Evolutionary conservation across 2,797 vertebrate species (phyloP).

Genomic region (Anguilla marmorata): DNA sequence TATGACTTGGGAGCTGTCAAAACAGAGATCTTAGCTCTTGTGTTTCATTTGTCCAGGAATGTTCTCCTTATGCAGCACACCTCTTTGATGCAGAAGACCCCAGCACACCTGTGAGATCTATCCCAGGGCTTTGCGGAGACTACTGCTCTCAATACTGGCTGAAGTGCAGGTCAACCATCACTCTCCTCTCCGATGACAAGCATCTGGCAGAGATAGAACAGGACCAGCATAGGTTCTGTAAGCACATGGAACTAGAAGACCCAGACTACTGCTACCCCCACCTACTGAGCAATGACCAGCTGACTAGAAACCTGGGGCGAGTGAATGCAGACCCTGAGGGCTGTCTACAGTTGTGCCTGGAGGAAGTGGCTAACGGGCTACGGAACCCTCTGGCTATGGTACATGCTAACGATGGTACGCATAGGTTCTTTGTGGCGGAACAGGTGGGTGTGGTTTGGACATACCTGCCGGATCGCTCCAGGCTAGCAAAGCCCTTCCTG

Average conservation of each 20-base stretch:
- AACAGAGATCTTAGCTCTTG: background rate
- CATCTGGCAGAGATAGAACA: constrained; percentile 66
- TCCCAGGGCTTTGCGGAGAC: constrained; percentile 89
- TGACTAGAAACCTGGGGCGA: constrained; percentile 80
- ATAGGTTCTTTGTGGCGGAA: constrained; percentile 91
- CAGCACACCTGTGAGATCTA: constrained; percentile 77
- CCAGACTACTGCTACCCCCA: constrained; percentile 90
- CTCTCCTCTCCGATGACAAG: constrained; percentile 70
- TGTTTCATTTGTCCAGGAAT: constrained; percentile 74
- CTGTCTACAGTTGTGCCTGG: constrained; percentile 89
- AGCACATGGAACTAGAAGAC: constrained; percentile 79
- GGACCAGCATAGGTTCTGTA: constrained; percentile 74
- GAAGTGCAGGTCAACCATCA: constrained; percentile 77
- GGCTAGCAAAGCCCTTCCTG: constrained; percentile 83
- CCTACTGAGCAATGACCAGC: constrained; percentile 75
- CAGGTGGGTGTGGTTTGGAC: constrained; percentile 93
- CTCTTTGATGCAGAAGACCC: constrained; percentile 90
- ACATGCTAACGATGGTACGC: constrained; percentile 87
- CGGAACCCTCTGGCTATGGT: constrained; percentile 91
- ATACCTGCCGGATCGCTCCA: constrained; percentile 82
- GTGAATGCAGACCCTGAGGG: constrained; percentile 77
- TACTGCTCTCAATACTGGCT: constrained; percentile 82
- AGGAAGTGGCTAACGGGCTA: constrained; percentile 86
- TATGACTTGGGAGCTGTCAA: constrained; percentile 13
- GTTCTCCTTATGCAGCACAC: constrained; percentile 93